Evolutionary conservation across 2,113 vertebrate species (phyloP), one percentile per base, ranked within the genome.

Genomic region (Chiloscyllium plagiosum): DNA sequence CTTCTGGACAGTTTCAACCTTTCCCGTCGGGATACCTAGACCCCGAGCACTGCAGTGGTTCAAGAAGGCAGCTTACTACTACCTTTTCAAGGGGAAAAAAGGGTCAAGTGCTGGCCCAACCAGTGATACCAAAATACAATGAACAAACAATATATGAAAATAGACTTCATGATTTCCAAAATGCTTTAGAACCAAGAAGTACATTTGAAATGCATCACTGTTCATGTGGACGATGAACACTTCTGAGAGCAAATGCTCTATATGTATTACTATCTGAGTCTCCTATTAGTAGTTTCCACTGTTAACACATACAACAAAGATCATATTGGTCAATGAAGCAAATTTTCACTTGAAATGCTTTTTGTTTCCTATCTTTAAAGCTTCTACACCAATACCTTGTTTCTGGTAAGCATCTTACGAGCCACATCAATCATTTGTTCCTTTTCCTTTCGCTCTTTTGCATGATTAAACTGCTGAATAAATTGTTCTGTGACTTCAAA

Each of bases 401-500:
- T 97, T 95, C 96, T 96, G 80, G 94, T 69, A 96, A 97, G 96
- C 66, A 96, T 95, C 96, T 97, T 97, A 96, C 95, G 97, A 95
- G 96, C 97, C 92, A 95, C 26, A 17, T 96, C 96, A 96, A 96
- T 95, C 66, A 97, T 95, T 52, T 87, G 10, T 96, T 97, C 83
- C 83, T 97, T 37, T 70, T 97, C 96, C 96, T 96, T 96, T 72
- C 37, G 42, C 93, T 96, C 96, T 95, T 96, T 61, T 96, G 96
- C 96, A 12, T 96, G 0, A 90, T 96, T 97, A 86, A 96, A 98
- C 83, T 96, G 96, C 94, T 96, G 69, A 96, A 97, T 96, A 37
- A 97, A 97, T 96, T 97, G 96, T 94, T 96, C 78, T 96, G 96
- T 97, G 89, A 97, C 96, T 97, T 97, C 96, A 97, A 97, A 96